Evolutionary conservation across 2,888 invertebrate species (phyloP).

Genomic region (Calameuta filiformis): DNA sequence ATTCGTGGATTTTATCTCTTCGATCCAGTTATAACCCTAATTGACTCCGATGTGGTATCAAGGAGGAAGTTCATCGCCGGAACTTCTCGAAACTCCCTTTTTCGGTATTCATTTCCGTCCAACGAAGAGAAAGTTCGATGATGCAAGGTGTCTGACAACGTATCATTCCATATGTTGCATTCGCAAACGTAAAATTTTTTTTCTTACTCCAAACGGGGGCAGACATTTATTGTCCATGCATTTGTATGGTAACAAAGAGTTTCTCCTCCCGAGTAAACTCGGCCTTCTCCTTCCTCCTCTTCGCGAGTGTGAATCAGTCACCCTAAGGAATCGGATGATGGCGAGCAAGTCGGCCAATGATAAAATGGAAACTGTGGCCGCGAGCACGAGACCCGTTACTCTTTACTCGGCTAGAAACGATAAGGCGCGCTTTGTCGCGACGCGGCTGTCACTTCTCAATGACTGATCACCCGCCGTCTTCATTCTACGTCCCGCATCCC

Average conservation of each 20-base stretch:
- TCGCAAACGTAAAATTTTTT: neutral
- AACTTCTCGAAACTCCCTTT: neutral
- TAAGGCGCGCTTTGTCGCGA: slow-evolving; percentile 40
- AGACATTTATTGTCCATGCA: neutral
- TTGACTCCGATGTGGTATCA: neutral
- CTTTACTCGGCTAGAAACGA: slow-evolving; percentile 19
- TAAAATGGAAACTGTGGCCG: neutral
- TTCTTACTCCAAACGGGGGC: neutral
- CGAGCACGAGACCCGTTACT: neutral
- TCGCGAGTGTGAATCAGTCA: neutral
- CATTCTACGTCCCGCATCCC: slow-evolving; percentile 19
- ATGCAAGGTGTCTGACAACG: neutral
- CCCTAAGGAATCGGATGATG: neutral
- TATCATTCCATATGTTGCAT: neutral
- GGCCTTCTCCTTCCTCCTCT: neutral
- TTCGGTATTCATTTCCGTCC: neutral
- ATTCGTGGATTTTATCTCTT: neutral
- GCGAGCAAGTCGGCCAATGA: neutral
- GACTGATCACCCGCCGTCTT: slow-evolving; percentile 42
- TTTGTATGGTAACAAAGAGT: neutral
- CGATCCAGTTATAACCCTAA: neutral
- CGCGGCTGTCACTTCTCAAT: slow-evolving; percentile 35
- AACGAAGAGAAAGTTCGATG: neutral
- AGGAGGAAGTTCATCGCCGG: neutral
- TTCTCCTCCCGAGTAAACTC: neutral